phyloP scores from a whole-genome alignment of 2,797 vertebrate genomes.

The Crocidura indochinensis region DNA sequence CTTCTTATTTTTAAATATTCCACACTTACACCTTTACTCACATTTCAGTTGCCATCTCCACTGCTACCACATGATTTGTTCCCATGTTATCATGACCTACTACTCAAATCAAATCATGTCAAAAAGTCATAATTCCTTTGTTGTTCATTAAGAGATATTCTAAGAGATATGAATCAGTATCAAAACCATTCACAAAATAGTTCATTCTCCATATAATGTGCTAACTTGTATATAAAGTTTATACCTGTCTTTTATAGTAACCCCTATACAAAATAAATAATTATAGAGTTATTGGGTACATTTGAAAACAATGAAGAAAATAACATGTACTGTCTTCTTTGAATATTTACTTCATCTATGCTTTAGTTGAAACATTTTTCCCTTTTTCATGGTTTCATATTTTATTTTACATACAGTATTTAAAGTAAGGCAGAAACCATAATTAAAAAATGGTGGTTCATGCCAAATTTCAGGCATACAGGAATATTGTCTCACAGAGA shows the following conservation, averaged over 20 bases:
- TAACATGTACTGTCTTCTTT: no score
- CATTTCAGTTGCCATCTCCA: neutral
- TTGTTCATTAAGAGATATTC: neutral
- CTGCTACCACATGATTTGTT: neutral
- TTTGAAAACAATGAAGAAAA: slow-evolving; percentile 38
- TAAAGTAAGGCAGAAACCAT: no score
- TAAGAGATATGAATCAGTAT: neutral
- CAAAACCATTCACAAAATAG: neutral
- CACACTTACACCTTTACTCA: neutral
- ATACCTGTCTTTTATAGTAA: slow-evolving; percentile 17
- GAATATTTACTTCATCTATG: no score
- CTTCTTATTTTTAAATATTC: neutral
- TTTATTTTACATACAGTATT: no score
- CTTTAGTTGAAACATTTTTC: no score
- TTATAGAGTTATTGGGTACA: neutral
- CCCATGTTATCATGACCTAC: neutral
- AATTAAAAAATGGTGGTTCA: no score
- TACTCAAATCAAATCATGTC: neutral
- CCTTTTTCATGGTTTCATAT: no score
- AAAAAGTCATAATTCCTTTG: neutral
- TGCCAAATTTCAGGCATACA: no score
- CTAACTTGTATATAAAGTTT: neutral
- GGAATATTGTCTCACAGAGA: no score
- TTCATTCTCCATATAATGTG: neutral
- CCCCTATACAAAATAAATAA: neutral